These are phyloP conservation scores for Tarsius wallacei DNA, from an alignment of 2,797 vertebrate genomes.

Conservation along the genomic window DNA sequence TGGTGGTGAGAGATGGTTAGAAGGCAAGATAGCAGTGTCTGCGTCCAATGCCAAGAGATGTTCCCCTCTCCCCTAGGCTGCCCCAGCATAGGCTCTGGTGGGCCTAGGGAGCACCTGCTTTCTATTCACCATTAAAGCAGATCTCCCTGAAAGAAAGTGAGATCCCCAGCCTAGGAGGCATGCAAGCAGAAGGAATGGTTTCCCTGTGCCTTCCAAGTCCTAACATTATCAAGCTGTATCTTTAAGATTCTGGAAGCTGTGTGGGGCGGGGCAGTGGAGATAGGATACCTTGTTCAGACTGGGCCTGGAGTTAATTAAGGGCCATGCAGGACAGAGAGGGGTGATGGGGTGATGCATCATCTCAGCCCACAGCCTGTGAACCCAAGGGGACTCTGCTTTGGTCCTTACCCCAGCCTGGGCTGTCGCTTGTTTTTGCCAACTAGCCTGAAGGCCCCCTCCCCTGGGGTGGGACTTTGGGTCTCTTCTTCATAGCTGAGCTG, in stretches of 20 bases:
- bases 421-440: not conserved
- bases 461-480: not conserved
- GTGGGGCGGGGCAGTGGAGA: not conserved
- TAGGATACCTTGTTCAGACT: not conserved
- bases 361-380: not conserved
- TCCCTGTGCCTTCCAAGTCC: not conserved
- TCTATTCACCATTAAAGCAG: not conserved
- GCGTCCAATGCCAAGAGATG: not conserved
- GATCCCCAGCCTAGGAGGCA: not conserved
- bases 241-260: not conserved
- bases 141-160: not conserved
- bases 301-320: not conserved
- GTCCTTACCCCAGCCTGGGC: not conserved
- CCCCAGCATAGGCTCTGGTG: not conserved
- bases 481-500: not conserved
- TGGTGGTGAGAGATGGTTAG: not conserved
- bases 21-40: not conserved
- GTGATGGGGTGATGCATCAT: too few species aligned
- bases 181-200: not conserved
- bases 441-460: not conserved
- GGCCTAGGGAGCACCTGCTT: not conserved
- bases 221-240: not conserved
- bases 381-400: not conserved
- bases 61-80: not conserved
- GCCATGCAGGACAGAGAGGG: not conserved